phyloP scores from a whole-genome alignment of 2,797 vertebrate genomes.

The Silurus aristotelis region DNA sequence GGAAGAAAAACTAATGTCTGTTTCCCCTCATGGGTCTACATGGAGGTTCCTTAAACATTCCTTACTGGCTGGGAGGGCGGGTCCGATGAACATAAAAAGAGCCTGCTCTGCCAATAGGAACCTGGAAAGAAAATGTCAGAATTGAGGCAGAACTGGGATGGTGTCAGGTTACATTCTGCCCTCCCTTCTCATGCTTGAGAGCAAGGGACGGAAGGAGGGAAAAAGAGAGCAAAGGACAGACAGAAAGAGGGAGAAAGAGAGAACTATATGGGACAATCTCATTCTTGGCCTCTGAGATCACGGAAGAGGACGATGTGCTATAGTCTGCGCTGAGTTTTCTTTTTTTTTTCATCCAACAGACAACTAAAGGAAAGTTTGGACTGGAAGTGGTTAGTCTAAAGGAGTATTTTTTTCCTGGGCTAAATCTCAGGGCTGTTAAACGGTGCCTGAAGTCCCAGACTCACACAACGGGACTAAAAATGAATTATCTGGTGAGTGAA shows the following conservation, averaged over 20 bases:
- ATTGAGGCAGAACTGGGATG: conserved; percentile 58
- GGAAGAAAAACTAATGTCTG: conserved; percentile 47
- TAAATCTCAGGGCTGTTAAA: conserved; percentile 50
- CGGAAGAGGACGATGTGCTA: conserved; percentile 70
- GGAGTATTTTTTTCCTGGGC: conserved; percentile 43
- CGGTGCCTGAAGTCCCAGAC: conserved; percentile 57
- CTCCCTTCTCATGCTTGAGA: conserved; percentile 52
- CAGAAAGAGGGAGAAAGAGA: conserved; percentile 45
- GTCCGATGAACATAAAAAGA: conserved; percentile 63
- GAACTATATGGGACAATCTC: conserved; percentile 64
- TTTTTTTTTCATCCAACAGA: conserved; percentile 36
- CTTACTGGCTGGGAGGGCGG: conserved; percentile 57
- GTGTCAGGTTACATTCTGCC: conserved; percentile 65
- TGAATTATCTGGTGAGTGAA: conserved; percentile 69
- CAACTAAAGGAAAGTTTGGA: conserved; percentile 39
- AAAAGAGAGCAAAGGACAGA: conserved; percentile 39
- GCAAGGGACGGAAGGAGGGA: conserved; percentile 43
- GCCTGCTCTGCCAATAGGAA: conserved; percentile 55
- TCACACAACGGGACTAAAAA: conserved; percentile 60
- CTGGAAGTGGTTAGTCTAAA: conserved; percentile 38
- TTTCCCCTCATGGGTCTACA: conserved; percentile 55
- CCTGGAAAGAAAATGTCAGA: conserved; percentile 58
- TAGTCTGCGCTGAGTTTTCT: conserved; percentile 57
- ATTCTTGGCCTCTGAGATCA: conserved; percentile 80
- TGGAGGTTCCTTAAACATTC: conserved; percentile 60